Conservation (phyloP, 2,797 vertebrate species). For the Lemur catta region DNA sequence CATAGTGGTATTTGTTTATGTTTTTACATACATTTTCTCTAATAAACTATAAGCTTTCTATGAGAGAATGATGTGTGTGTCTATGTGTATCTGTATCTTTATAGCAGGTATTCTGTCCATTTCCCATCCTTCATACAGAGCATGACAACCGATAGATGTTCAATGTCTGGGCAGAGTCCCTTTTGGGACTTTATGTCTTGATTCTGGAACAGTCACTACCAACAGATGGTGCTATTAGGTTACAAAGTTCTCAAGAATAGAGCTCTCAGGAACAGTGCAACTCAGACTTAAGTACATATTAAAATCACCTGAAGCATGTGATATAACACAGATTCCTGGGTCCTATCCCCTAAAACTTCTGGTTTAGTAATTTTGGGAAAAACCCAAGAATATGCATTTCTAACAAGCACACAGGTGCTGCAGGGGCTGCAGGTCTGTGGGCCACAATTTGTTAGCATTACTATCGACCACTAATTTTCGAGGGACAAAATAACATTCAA, state of each 20-base stretch:
- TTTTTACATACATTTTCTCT: neutral
- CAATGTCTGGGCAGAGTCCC: neutral
- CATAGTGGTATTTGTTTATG: neutral
- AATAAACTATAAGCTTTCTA: neutral
- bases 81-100: neutral
- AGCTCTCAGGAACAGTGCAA: neutral
- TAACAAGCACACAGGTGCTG: neutral
- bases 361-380: neutral
- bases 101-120: neutral
- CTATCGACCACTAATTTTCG: neutral
- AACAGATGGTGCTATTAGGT: conserved; percentile 70
- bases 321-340: neutral
- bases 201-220: conserved; percentile 19
- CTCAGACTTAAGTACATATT: neutral
- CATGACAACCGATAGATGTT: neutral
- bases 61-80: neutral
- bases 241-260: conserved; percentile 1
- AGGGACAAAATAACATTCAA: neutral
- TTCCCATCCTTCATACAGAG: neutral
- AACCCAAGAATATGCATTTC: neutral
- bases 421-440: neutral
- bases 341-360: neutral
- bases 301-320: neutral
- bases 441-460: neutral
- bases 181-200: neutral